phyloP scores from a whole-genome alignment of 1,140 invertebrate genomes.

The Drosophila lacteicornis region DNA sequence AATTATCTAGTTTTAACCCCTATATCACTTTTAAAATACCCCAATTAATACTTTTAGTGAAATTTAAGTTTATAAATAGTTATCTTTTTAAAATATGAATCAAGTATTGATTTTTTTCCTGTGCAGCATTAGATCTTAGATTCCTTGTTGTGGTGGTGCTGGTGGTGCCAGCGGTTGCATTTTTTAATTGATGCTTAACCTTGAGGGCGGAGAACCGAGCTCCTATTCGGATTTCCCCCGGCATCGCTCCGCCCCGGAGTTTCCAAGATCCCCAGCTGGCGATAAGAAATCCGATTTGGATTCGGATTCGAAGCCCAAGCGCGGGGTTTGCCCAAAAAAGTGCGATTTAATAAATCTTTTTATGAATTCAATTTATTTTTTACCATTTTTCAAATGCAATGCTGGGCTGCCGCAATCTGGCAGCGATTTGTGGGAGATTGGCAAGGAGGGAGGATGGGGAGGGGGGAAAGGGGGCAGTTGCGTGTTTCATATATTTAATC shows the following conservation, averaged over 20 bases:
- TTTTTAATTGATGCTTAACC: conserved; percentile 83
- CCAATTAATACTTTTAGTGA: no score
- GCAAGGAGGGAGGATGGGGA: not conserved
- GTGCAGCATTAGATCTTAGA: conserved; percentile 66
- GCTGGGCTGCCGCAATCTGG: conserved; percentile 14
- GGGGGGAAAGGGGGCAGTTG: conserved; percentile 27
- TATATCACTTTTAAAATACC: no score
- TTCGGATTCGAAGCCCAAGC: conserved; percentile 28
- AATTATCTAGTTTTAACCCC: no score
- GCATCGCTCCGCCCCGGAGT: conserved; percentile 6
- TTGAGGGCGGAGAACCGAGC: conserved; percentile 51
- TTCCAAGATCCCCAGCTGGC: conserved; percentile 55
- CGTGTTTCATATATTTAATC: conserved; percentile 83
- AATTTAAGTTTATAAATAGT: no score
- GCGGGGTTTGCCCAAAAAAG: conserved; percentile 64
- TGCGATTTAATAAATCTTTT: conserved; percentile 81
- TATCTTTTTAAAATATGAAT: no score
- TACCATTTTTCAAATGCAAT: conserved; percentile 69
- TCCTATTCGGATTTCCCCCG: conserved; percentile 15
- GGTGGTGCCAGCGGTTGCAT: conserved; percentile 47
- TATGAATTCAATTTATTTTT: conserved; percentile 80
- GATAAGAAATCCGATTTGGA: conserved; percentile 70
- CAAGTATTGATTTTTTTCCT: not conserved
- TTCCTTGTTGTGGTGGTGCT: conserved; percentile 37
- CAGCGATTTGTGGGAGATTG: conserved; percentile 35